phyloP scores from a whole-genome alignment of 1,140 invertebrate species.

The Carposina sasakii region DNA sequence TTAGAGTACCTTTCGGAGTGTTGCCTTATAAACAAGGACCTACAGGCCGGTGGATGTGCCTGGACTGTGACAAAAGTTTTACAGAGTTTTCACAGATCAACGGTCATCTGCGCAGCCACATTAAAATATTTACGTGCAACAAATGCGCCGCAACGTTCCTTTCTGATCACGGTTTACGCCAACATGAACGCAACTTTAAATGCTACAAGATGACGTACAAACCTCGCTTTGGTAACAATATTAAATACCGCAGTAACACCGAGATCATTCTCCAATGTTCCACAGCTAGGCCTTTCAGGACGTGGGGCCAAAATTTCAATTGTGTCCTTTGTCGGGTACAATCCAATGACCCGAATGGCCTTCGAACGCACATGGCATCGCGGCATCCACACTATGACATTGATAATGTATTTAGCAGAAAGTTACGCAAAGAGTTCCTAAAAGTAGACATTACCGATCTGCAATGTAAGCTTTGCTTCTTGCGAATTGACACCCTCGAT shows the following conservation, averaged over 20 bases:
- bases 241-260: constrained; percentile 55
- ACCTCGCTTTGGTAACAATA: constrained; percentile 52
- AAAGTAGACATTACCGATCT: constrained; percentile 60
- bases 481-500: constrained; percentile 48
- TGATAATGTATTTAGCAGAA: constrained; percentile 50
- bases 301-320: constrained; percentile 61
- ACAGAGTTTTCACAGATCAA: constrained; percentile 58
- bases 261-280: constrained; percentile 63
- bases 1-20: constrained; percentile 54
- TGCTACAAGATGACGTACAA: constrained; percentile 58
- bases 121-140: constrained; percentile 59
- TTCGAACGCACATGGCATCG: constrained; percentile 52
- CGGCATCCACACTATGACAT: constrained; percentile 55
- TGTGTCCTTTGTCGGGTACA: constrained; percentile 58
- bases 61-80: constrained; percentile 56
- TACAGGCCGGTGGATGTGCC: constrained; percentile 50
- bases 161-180: constrained; percentile 52
- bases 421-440: constrained; percentile 54
- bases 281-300: constrained; percentile 55
- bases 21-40: constrained; percentile 50
- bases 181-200: constrained; percentile 57
- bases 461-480: constrained; percentile 58
- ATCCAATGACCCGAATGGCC: constrained; percentile 51
- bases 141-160: constrained; percentile 59
- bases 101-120: constrained; percentile 49